Percentiles rank a stretch among this genome's conserved stretches.
Conservation (phyloP, 2,113 vertebrate species). For the Oryzias curvinotus region DNA sequence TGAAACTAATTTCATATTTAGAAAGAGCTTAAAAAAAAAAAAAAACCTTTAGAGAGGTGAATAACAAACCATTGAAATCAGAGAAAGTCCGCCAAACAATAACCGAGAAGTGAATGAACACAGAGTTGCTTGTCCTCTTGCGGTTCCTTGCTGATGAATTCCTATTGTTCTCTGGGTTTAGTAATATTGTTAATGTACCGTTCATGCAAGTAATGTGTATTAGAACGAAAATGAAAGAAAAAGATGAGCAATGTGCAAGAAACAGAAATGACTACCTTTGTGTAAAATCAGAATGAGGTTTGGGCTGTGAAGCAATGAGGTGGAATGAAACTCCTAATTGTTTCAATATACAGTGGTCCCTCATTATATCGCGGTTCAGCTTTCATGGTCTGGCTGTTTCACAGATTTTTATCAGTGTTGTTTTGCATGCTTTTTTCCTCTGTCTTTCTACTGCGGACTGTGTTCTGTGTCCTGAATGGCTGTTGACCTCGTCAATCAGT, state of each 20-base stretch:
- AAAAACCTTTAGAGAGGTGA: background rate
- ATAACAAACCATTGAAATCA: no score
- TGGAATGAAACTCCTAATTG: slow-evolving; percentile 53
- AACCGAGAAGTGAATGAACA: slow-evolving; percentile 16
- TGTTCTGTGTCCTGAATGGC: no score
- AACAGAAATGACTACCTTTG: slow-evolving; percentile 6
- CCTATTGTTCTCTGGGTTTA: slow-evolving; percentile 21
- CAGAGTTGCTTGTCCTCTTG: slow-evolving; percentile 28
- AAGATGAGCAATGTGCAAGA: slow-evolving; percentile 1
- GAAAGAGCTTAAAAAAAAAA: background rate
- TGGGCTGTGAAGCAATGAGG: slow-evolving; percentile 24
- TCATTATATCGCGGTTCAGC: no score
- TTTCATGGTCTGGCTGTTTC: no score
- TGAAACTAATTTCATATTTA: slow-evolving; percentile 17
- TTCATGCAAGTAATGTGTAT: slow-evolving; percentile 27
- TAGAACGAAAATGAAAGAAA: slow-evolving; percentile 33
- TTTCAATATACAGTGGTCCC: slow-evolving; percentile 20
- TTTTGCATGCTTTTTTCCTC: no score
- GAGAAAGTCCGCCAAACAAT: background rate
- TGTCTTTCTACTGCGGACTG: no score
- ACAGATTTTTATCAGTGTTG: no score
- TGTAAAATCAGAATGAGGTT: slow-evolving; percentile 27
- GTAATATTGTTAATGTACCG: slow-evolving; percentile 25
- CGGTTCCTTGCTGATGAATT: slow-evolving; percentile 30
- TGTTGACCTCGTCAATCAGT: no score